Evolutionary conservation across 2,113 vertebrate species (phyloP).

Genomic region (Isichthys henryi): DNA sequence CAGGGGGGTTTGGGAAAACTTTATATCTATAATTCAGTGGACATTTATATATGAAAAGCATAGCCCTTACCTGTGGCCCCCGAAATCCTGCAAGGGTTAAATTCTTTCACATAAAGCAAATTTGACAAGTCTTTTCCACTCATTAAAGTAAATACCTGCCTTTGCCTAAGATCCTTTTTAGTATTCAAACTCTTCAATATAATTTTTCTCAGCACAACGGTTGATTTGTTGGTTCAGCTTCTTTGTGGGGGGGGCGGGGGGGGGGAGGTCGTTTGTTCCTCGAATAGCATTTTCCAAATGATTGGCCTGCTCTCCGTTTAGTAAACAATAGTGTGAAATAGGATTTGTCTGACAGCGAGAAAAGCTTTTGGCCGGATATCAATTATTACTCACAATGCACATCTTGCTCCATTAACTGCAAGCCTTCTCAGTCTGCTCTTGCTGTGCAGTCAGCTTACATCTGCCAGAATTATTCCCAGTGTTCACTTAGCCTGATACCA

Average conservation of each 20-base stretch:
- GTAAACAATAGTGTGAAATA: constrained; percentile 14
- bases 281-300: neutral
- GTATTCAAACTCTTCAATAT: neutral
- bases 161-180: constrained; percentile 17
- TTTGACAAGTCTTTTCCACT: constrained; percentile 12
- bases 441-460: neutral
- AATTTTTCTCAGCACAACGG: neutral
- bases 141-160: constrained; percentile 2
- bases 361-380: constrained; percentile 10
- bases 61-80: neutral
- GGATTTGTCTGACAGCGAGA: constrained; percentile 12
- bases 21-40: neutral
- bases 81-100: constrained; percentile 10
- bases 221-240: constrained; percentile 15
- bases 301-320: constrained; percentile 6
- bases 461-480: neutral
- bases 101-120: constrained; percentile 18
- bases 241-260: neutral
- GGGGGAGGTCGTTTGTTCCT: neutral
- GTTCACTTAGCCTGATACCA: neutral
- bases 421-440: neutral
- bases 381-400: constrained; percentile 14
- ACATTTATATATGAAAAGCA: neutral
- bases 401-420: constrained; percentile 2
- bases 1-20: neutral